These are phyloP conservation scores for Ceratotherium simum DNA, from an alignment of 2,113 vertebrate species.

Conservation along the genomic window DNA sequence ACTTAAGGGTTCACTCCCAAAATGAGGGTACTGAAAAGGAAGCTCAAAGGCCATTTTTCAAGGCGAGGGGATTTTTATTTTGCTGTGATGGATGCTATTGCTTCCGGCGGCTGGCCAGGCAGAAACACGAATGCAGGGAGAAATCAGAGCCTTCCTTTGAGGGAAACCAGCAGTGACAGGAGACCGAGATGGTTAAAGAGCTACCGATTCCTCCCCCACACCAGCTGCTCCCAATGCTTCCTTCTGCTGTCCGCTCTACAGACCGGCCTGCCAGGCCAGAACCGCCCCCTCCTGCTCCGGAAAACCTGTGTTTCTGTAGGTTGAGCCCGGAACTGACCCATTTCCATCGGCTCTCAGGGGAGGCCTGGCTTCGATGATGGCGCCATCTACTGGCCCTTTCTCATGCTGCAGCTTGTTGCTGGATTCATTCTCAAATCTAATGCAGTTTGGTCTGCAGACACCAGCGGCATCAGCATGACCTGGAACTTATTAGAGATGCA, in stretches of 20 bases:
- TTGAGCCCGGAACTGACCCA: not conserved
- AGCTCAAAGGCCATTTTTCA: not conserved
- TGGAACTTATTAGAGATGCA: not conserved
- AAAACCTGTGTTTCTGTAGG: not conserved
- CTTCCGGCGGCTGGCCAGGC: not conserved
- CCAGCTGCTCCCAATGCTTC: not conserved
- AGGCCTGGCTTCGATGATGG: not conserved
- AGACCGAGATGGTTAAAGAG: not conserved
- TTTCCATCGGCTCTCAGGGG: not conserved
- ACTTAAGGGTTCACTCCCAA: not conserved
- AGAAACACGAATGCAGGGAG: not conserved
- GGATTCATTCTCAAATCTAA: not conserved
- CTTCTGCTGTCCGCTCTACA: not conserved
- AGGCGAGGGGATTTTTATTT: not conserved
- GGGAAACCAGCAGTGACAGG: not conserved
- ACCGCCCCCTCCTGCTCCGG: not conserved
- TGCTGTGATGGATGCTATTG: not conserved
- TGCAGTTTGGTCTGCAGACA: not conserved
- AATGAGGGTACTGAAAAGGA: not conserved
- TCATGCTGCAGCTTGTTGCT: not conserved
- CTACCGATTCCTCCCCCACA: not conserved
- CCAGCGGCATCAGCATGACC: not conserved
- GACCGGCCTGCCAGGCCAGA: not conserved
- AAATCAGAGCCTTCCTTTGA: not conserved
- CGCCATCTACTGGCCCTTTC: constrained; percentile 61